Conservation (phyloP, 2,113 vertebrate species). For the Motacilla alba region DNA sequence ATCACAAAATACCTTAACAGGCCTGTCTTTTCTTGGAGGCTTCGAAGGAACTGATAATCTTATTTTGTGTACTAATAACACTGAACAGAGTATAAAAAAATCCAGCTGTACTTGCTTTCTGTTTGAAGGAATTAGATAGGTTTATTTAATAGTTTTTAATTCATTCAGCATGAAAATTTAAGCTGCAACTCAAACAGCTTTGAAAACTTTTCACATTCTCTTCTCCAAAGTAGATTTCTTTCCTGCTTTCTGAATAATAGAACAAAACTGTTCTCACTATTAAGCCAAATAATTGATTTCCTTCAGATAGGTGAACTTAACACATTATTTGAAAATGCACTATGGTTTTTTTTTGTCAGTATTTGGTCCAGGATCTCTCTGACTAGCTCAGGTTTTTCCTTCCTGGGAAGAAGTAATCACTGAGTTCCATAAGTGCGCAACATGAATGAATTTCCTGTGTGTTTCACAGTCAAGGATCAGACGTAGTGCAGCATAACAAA, state of each 20-base stretch:
- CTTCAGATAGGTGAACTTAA: not conserved
- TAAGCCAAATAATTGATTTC: not conserved
- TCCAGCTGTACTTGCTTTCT: not conserved
- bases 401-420: not conserved
- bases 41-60: not conserved
- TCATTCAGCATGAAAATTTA: not conserved
- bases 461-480: not conserved
- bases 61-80: not conserved
- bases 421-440: not conserved
- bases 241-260: not conserved
- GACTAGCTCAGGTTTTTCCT: not conserved
- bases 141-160: not conserved
- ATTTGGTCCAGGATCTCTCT: not conserved
- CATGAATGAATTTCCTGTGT: constrained; percentile 22
- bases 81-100: not conserved
- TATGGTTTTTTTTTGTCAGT: not conserved
- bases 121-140: not conserved
- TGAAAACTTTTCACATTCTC: not conserved
- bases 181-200: not conserved
- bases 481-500: not conserved
- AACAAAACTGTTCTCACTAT: not conserved
- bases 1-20: not conserved
- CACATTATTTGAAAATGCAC: not conserved
- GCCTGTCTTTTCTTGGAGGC: not conserved
- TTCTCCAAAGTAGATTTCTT: not conserved